phyloP scores from a whole-genome alignment of 1,140 invertebrate genomes.

The Monochamus saltuarius region DNA sequence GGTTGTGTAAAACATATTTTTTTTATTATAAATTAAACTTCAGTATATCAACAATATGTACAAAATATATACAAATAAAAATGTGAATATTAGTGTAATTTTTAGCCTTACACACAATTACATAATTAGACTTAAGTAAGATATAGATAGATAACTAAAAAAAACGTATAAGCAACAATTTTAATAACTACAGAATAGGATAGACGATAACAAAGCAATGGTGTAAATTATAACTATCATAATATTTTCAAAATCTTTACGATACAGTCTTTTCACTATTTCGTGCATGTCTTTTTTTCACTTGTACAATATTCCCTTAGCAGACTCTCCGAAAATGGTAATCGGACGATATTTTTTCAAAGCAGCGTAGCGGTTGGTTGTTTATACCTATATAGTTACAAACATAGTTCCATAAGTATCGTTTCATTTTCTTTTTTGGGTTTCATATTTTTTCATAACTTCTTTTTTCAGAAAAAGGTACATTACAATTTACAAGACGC shows the following conservation, averaged over 20 bases:
- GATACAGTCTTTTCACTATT: conserved; percentile 5
- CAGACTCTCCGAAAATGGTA: too few relatives aligned
- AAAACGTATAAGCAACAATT: neutral
- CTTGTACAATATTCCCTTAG: neutral
- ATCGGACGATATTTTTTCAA: neutral
- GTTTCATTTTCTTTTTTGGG: conserved; percentile 13
- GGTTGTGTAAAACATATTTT: too few relatives aligned
- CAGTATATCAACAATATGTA: conserved; percentile 13
- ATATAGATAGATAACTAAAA: conserved; percentile 4
- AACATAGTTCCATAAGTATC: conserved; percentile 29
- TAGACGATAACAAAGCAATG: conserved; percentile 1
- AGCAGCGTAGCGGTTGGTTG: conserved; percentile 10
- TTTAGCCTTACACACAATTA: conserved; percentile 4
- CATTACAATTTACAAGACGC: conserved; percentile 13
- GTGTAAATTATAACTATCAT: conserved; percentile 3
- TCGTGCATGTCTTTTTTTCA: neutral
- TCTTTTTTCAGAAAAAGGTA: conserved; percentile 10
- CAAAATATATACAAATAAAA: conserved; percentile 11
- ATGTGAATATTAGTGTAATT: neutral
- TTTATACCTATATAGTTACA: conserved; percentile 32
- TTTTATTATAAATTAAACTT: too few relatives aligned
- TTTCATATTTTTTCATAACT: conserved; percentile 15
- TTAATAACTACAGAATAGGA: too few relatives aligned
- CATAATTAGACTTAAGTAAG: neutral
- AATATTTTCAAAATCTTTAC: conserved; percentile 3